Evolutionary conservation across 2,113 vertebrate genomes (phyloP), one percentile per base, ranked within the genome.

Genomic region (Paracanthobrama guichenoti): DNA sequence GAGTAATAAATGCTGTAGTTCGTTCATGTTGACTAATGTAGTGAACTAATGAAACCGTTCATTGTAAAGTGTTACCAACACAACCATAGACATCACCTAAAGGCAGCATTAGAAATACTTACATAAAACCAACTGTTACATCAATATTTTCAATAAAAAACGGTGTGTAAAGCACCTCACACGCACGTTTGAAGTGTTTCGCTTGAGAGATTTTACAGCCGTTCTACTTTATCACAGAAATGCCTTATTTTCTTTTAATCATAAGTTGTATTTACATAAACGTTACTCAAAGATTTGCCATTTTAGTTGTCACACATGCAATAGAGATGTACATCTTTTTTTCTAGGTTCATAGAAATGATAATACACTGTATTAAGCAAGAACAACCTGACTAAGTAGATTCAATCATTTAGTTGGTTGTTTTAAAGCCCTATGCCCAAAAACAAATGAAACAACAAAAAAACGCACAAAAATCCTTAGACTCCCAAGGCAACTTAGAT

Each of bases 361-460:
- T 73, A 73, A 73, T 48, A 73, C 42, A 14, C 22, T 48, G 39
- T 48, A 73, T 73, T 46, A 73, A 48, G 71, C 31, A 71, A 9
- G 20, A 46, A 80, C 48, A 62, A 85, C 53, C 24, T 44, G 42
- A 64, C 50, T 22, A 26, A 82, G 71, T 60, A 79, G 64, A 71
- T 79, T 75, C 35, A 42, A 35, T 39, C 20, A 35, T 60, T 87
- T 48, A 31, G n/a, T 44, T 42, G 28, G 69, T 81, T 89, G 83
- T 83, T 85, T 79, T 74, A 71, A 42, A 91, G 89, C 75, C 88
- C 86, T 90, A 87, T 87, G 73, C 67, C 87, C 85, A 84, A 76
- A 82, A 77, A 75, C 8, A 75, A 14, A 42, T 13, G 39, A 39
- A 39, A 39, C 22, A 42, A 79, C 8, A 50, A 50, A 50, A 55